A percentile compares a stretch with the other conserved stretches of the same genome.
Conservation (phyloP, 1,140 invertebrate species). For the Phenacoccus solenopsis region DNA sequence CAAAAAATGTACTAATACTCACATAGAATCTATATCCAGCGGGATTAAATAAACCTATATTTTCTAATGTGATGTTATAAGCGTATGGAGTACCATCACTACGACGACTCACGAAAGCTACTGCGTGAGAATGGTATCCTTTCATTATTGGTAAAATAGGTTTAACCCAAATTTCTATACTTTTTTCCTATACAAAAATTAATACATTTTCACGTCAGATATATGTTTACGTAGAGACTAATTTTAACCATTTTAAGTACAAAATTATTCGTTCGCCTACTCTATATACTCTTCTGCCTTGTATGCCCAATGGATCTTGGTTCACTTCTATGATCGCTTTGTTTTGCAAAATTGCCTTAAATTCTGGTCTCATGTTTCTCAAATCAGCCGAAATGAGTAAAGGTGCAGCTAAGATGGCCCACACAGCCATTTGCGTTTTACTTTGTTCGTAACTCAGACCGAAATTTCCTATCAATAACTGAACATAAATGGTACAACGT, state of each 20-base stretch:
- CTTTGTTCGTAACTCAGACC: constrained; percentile 72
- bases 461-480: constrained; percentile 75
- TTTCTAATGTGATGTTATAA: constrained; percentile 40
- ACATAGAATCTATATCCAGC: constrained; percentile 72
- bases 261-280: constrained; percentile 23
- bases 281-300: constrained; percentile 41
- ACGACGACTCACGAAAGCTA: constrained; percentile 43
- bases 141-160: constrained; percentile 34
- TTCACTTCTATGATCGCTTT: constrained; percentile 60
- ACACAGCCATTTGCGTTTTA: constrained; percentile 77
- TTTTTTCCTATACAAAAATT: constrained; percentile 31
- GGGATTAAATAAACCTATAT: constrained; percentile 60
- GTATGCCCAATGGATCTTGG: constrained; percentile 68
- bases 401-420: constrained; percentile 78
- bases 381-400: constrained; percentile 81
- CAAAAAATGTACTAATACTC: constrained; percentile 26
- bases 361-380: constrained; percentile 51
- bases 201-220: not conserved
- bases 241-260: not conserved
- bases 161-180: constrained; percentile 39
- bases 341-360: constrained; percentile 65
- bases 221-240: not conserved
- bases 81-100: constrained; percentile 45
- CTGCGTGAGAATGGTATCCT: constrained; percentile 36
- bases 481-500: constrained; percentile 28